Evolutionary conservation across 1,140 invertebrate genomes (phyloP), one percentile per base, ranked within the genome.

Genomic region (Hypothenemus hampei): DNA sequence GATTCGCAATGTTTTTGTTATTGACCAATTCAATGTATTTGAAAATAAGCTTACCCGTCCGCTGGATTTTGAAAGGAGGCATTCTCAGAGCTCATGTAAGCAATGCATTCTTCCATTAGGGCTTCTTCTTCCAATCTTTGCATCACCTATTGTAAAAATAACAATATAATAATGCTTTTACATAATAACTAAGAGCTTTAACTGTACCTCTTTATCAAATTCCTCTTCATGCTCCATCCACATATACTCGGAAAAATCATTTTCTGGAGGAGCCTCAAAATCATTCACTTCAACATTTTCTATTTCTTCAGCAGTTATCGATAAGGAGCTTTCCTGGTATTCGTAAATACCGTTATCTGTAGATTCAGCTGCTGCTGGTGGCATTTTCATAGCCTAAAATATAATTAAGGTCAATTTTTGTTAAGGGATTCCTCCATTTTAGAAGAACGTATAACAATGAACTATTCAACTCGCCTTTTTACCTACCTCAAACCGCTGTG

Each of bases 191-290:
- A 19, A 43, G 40, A 21, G 21, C 15, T 40, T 35, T 52, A 35
- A 29, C 19, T 35, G 15, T n/a, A 89, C 88, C 77, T 89, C 84
- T 69, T 87, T 86, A 66, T 92, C 88, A 69, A 91, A 92, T 65
- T 91, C 88, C 65, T 91, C 89, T 69, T 90, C 86, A 67, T 92
- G 86, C 68, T 91, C 89, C 89, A 92, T 91, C 89, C 89, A 92
- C 76, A 91, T 79, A 62, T 90, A 92, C 62, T 92, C 89, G 0
- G 85, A 86, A 71, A 91, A 92, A 70, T 91, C 87, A 41, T 79
- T 82, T 61, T 83, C 78, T 29, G 73, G 71, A 16, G 75, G 70
- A n/a, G 76, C 73, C 40, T 75, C 75, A 44, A 78, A 75, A 10
- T 76, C 72, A 35, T 81, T 78, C 16, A 64, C 62, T 26, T 71